phyloP scores from a whole-genome alignment of 2,888 invertebrate genomes.

The Catocala nupta region DNA sequence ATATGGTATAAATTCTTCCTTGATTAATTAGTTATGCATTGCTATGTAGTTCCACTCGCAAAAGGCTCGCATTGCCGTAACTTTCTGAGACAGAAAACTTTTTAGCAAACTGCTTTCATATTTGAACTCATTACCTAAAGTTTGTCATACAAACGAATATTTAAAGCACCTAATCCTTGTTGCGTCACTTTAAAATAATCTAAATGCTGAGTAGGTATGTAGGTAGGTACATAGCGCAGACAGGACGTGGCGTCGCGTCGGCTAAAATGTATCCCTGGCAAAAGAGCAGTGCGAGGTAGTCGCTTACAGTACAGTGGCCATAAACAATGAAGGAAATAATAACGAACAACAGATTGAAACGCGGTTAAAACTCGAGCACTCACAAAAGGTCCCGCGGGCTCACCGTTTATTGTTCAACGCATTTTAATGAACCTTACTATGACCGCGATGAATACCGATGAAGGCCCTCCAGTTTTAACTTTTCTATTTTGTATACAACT shows the following conservation, averaged over 20 bases:
- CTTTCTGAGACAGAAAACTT: no score
- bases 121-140: no score
- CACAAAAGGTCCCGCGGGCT: slow-evolving; percentile 76
- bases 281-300: slow-evolving; percentile 30
- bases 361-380: slow-evolving; percentile 73
- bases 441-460: slow-evolving; percentile 79
- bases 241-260: slow-evolving; percentile 11
- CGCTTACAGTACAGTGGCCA: slow-evolving; percentile 44
- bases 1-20: no score
- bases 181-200: no score
- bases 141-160: no score
- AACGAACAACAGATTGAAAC: slow-evolving; percentile 78
- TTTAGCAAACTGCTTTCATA: no score
- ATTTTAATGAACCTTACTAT: slow-evolving; percentile 81
- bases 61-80: no score
- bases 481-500: slow-evolving; percentile 55
- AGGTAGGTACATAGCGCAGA: no score
- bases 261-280: slow-evolving; percentile 33
- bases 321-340: slow-evolving; percentile 72
- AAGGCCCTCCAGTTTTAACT: slow-evolving; percentile 58
- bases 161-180: no score
- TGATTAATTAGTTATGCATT: no score
- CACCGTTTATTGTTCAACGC: slow-evolving; percentile 79
- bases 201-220: no score
- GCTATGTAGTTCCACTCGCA: no score